Conservation (phyloP, 2,113 vertebrate species). For the Cinclus mexicanus region DNA sequence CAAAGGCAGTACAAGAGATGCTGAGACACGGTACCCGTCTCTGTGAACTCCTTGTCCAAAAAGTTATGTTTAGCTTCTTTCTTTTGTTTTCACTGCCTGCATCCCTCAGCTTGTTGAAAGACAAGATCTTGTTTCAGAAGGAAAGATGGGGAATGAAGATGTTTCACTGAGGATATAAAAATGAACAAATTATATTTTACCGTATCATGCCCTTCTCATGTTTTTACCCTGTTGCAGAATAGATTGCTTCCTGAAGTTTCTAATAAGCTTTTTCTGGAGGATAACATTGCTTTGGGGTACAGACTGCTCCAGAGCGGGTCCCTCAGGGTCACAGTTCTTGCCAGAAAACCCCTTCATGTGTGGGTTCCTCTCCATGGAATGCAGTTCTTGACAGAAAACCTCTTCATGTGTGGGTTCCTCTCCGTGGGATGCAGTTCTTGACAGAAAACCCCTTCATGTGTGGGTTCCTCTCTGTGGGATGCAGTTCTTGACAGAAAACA, state of each 20-base stretch:
- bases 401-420: not conserved
- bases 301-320: rapidly evolving
- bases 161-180: not conserved
- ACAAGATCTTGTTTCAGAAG: not conserved
- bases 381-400: too few relatives aligned
- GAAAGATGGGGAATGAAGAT: not conserved
- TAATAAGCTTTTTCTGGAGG: not conserved
- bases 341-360: not conserved
- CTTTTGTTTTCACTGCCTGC: not conserved
- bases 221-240: not conserved
- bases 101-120: not conserved
- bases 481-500: not conserved
- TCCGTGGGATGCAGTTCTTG: too few relatives aligned
- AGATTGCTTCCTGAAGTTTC: not conserved
- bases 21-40: not conserved
- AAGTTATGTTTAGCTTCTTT: not conserved
- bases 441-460: rapidly evolving
- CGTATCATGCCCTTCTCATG: not conserved
- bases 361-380: too few relatives aligned
- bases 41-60: not conserved
- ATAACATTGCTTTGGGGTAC: not conserved
- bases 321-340: not conserved
- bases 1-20: not conserved
- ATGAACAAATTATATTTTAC: not conserved
- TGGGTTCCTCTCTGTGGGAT: not conserved